These are phyloP conservation scores for Actinia tenebrosa DNA, from an alignment of 64 coral and sea anemone genomes.

Conservation along the genomic window DNA sequence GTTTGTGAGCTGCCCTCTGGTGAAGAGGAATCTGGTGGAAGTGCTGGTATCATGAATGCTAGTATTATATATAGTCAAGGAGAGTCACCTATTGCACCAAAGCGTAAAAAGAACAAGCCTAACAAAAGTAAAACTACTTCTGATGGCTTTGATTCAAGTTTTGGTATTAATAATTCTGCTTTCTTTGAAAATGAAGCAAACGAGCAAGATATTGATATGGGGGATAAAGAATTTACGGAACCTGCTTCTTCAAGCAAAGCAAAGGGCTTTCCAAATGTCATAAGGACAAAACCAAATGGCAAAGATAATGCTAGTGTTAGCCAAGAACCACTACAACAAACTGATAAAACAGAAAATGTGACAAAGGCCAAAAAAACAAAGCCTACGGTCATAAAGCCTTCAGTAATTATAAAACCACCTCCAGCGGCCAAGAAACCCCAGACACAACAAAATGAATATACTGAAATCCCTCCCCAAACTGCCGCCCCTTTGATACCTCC, in stretches of 20 bases:
- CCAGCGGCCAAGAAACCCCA: slow-evolving; percentile 36
- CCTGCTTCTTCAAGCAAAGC: not conserved
- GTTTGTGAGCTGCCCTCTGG: slow-evolving; percentile 40
- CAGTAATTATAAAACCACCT: slow-evolving; percentile 27
- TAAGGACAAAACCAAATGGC: slow-evolving; percentile 15
- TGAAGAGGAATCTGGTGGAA: not conserved
- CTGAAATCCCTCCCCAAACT: not conserved
- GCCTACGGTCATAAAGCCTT: slow-evolving; percentile 24
- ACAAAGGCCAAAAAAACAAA: slow-evolving; percentile 32
- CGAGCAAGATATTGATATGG: not conserved
- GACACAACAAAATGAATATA: not conserved
- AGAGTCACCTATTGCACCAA: slow-evolving; percentile 10
- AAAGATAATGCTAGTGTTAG: not conserved
- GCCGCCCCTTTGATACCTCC: not conserved
- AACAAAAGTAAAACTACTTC: not conserved
- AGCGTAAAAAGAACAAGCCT: slow-evolving; percentile 7
- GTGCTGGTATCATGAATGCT: not conserved
- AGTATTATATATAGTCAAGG: not conserved
- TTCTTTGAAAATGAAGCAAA: not conserved
- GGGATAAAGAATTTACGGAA: not conserved
- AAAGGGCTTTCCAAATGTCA: not conserved
- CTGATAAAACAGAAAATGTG: not conserved
- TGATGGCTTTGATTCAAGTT: not conserved
- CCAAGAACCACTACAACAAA: not conserved
- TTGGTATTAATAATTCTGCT: slow-evolving; percentile 24